These are phyloP conservation scores for Tachina lurida DNA, from an alignment of 2,888 invertebrate genomes.

Conservation along the genomic window DNA sequence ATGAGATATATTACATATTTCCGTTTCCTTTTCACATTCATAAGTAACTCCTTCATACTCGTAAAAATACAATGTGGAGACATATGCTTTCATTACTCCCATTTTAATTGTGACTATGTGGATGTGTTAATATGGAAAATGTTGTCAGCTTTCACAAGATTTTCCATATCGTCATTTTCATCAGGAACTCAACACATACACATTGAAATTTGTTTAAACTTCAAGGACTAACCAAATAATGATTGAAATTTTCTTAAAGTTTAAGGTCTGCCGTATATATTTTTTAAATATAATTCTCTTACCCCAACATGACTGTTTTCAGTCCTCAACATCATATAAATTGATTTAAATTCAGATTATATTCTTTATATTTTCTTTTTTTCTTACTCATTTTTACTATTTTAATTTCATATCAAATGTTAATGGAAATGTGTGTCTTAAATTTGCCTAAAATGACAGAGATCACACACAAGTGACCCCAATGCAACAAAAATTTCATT, in stretches of 20 bases:
- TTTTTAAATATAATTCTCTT: not conserved
- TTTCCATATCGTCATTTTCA: conserved; percentile 6
- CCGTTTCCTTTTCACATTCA: conserved; percentile 36
- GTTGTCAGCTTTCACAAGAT: conserved; percentile 39
- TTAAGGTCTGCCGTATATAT: too few species aligned
- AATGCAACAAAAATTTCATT: conserved; percentile 1
- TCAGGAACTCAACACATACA: not conserved
- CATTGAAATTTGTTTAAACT: not conserved
- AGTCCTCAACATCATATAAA: not conserved
- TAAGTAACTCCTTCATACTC: conserved; percentile 6
- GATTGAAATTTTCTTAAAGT: not conserved
- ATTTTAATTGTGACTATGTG: conserved; percentile 16
- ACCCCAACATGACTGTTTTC: not conserved
- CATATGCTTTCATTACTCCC: not conserved
- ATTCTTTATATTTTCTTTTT: conserved; percentile 4
- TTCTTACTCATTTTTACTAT: not conserved
- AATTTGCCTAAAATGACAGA: conserved; percentile 1
- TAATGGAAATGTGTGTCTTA: conserved; percentile 3
- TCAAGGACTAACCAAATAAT: not conserved
- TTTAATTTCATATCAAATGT: conserved; percentile 49
- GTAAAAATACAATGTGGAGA: not conserved
- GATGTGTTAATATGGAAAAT: conserved; percentile 58
- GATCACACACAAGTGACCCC: conserved; percentile 12
- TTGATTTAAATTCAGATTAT: not conserved
- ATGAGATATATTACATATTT: conserved; percentile 28